Percentiles rank a stretch among this genome's conserved stretches.
Conservation (phyloP, 2,113 vertebrate species). For the Leptosomus discolor region DNA sequence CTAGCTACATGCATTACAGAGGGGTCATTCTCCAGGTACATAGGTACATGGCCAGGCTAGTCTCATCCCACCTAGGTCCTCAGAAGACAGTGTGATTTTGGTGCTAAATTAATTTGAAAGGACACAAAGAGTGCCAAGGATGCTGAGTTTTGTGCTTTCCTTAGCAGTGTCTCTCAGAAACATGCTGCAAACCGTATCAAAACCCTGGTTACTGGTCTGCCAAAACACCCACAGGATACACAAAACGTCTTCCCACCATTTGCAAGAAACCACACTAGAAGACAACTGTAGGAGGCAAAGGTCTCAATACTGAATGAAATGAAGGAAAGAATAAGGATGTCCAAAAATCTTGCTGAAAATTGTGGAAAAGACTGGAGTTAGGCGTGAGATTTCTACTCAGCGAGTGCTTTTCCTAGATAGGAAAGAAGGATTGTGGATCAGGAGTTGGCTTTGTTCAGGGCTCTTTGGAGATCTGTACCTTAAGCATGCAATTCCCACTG, state of each 20-base stretch:
- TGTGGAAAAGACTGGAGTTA: background rate
- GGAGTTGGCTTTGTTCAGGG: background rate
- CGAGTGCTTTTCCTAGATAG: background rate
- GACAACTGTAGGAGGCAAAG: background rate
- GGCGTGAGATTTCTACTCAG: background rate
- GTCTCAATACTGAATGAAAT: background rate
- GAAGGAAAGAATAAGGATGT: background rate
- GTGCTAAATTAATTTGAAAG: background rate
- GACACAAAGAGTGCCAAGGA: background rate
- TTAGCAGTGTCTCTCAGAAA: rapidly evolving
- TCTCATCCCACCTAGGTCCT: background rate
- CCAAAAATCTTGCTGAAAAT: background rate
- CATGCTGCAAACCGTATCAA: background rate
- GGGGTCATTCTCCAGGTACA: background rate
- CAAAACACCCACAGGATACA: background rate
- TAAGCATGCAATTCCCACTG: background rate
- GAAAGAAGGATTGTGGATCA: background rate
- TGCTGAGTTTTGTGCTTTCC: background rate
- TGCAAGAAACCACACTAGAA: background rate
- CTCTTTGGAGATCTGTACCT: background rate
- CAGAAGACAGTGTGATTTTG: background rate
- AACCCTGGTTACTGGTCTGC: background rate
- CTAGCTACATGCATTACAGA: background rate
- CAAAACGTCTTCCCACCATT: background rate
- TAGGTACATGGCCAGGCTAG: background rate